Evolutionary conservation across 2,888 invertebrate species (phyloP), one percentile per base, ranked within the genome.

Genomic region (Luffia ferchaultella): DNA sequence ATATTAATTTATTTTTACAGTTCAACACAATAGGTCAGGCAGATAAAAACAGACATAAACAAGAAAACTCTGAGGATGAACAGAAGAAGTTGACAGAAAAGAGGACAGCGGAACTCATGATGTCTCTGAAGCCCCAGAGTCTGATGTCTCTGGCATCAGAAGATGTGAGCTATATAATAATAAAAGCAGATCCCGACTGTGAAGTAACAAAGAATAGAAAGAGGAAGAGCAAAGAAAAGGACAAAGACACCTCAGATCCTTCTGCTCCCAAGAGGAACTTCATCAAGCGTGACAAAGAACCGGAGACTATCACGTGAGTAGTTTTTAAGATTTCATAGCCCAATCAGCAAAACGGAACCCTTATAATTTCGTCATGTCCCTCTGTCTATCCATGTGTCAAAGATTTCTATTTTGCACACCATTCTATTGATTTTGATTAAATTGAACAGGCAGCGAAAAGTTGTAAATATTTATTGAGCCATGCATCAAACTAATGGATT

Each of bases 151-250:
- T 76, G 0, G 70, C 71, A 0, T 70, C 70, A 0, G 65, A 73
- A 0, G 74, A 80, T n/a, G 74, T 79, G 1, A 76, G 74, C 53
- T 83, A 82, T 50, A 77, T 83, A 30, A 77, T 84, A n/a, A 70
- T 82, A 1, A 76, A 77, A 53, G 53, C 57, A 16, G 49, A 45
- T 16, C 45, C 44, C 1, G 30, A 18, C 5, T 19, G 18, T 1
- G n/a, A 45, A 1, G 20, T 30, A 12, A 18, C 40, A 2, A 44
- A 30, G 16, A n/a, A 40, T 0, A 59, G 62, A 46, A 57, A 55
- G 1, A 30, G 40, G 20, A 46, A n/a, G 16, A 5, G 60, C 56
- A 42, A 59, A 59, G 0, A 58, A 54, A 0, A 56, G 52, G 2
- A 62, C 7, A 15, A 60, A 16, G 57, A 52, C 47, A 55, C 55